phyloP scores from a whole-genome alignment of 2,113 vertebrate genomes.

The Sterrhoptilus dennistouni region DNA sequence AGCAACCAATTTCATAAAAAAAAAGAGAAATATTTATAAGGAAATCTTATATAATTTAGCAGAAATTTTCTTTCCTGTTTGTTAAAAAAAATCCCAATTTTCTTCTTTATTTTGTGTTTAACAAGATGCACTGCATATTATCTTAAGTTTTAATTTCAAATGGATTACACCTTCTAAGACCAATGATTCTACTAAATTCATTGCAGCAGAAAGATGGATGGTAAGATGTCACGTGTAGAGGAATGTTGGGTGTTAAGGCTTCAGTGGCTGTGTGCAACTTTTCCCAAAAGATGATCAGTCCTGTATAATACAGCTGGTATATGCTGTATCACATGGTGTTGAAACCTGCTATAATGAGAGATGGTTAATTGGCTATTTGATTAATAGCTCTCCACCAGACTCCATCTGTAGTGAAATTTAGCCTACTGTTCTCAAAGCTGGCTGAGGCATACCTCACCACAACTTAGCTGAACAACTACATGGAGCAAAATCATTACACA shows the following conservation, averaged over 20 bases:
- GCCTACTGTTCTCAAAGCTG: slow-evolving; percentile 28
- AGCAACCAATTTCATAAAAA: neutral
- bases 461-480: neutral
- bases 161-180: neutral
- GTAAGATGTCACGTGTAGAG: neutral
- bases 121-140: neutral
- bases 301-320: neutral
- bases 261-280: neutral
- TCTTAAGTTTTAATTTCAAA: neutral
- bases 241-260: neutral
- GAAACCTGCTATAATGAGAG: slow-evolving; percentile 6
- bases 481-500: neutral
- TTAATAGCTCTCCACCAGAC: slow-evolving; percentile 29
- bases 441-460: neutral
- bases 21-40: neutral
- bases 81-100: neutral
- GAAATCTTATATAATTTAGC: neutral
- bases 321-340: neutral
- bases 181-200: neutral
- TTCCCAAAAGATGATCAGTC: neutral
- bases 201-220: neutral
- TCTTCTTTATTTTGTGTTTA: neutral
- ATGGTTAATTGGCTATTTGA: slow-evolving; percentile 39
- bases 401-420: slow-evolving; percentile 45
- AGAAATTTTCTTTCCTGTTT: neutral